Evolutionary conservation across 1,140 invertebrate genomes (phyloP), one percentile per base, ranked within the genome.

Genomic region (Metaphire vulgaris): DNA sequence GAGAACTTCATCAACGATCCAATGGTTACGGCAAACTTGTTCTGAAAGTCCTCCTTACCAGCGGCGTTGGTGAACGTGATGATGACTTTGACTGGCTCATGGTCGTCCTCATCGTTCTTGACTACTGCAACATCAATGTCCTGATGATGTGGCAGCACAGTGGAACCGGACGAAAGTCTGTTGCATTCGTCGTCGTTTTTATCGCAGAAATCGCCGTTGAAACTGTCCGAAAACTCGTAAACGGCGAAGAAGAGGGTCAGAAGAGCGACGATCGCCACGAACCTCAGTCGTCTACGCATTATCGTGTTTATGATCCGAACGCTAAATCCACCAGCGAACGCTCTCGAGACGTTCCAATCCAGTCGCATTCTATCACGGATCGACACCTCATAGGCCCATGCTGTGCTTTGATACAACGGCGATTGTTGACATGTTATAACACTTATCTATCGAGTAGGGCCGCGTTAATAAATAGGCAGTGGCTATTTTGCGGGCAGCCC

Each of bases 51-150:
- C n/a, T 86, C 87, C 79, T 90, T 91, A 1, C 82, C 83, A 21
- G 86, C 83, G n/a, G 89, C 89, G 80, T 90, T 90, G 0, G 88
- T 89, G 81, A 90, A 90, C 73, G 89, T 89, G 69, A 87, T 80
- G 6, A 85, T 79, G 1, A 87, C 79, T 77, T 86, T 78, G 33
- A 86, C 78, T 26, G 78, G 75, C 74, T 26, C 69, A 33, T 64
- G 41, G 70, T 16, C 31, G 32, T 28, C 14, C 30, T 34, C 16
- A 72, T 41, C 67, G 70, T 30, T 69, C 33, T 69, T 41, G 21
- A 67, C 41, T 21, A 56, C 41, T 12, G 41, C 6, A 21, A 6
- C 21, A 21, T 56, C 41, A 56, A 12, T 56, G 6, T 6, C 6
- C 21, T 56, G 41, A n/a, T n/a, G n/a, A n/a, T n/a, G n/a, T n/a